Evolutionary conservation across 2,888 invertebrate genomes (phyloP), one percentile per base, ranked within the genome.

Genomic region (Macaria notata): DNA sequence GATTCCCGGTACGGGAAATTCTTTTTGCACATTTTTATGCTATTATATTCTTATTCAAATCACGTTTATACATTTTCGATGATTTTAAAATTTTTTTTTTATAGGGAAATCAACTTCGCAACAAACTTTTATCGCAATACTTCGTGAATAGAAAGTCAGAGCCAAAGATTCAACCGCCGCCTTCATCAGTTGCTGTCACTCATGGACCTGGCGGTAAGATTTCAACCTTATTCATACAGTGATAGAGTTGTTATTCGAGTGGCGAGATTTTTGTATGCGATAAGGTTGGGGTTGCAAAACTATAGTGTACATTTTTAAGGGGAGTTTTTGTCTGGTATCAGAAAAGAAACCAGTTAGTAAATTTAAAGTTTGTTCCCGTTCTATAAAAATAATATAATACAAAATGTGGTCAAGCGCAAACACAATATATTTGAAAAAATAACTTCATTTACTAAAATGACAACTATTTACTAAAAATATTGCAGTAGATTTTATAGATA

Each of bases 131-230:
- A 2, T 88, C 92, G 0, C 92, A 92, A 57, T 92, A 92, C 80
- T 89, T 92, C 73, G 82, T 88, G 42, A 88, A 84, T 56, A 83
- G 90, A 49, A 90, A 90, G 64, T 86, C 88, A 0, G 91, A 92
- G 68, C 86, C 88, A 1, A 87, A 85, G 67, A 81, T 88, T 3
- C 81, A 76, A 56, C 72, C 72, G 5, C 86, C 86, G 9, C 80
- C 76, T 4, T 68, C 81, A 0, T 70, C 79, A 57, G 79, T 93
- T 64, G 81, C 93, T 49, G 94, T 95, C 6, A 96, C 95, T 0
- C 97, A 97, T 81, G 97, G 97, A 1, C 97, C 97, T 2, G 98
- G 98, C 68, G 95, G 96, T 95, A 86, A 81, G 78, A 68, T 31
- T 7, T 42, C 45, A 5, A 42, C 60, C 50, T 59, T 63, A 61